A percentile compares a stretch with the other conserved stretches of the same genome.
Conservation (phyloP, 2,797 vertebrate species). For the Tolypeutes matacus region DNA sequence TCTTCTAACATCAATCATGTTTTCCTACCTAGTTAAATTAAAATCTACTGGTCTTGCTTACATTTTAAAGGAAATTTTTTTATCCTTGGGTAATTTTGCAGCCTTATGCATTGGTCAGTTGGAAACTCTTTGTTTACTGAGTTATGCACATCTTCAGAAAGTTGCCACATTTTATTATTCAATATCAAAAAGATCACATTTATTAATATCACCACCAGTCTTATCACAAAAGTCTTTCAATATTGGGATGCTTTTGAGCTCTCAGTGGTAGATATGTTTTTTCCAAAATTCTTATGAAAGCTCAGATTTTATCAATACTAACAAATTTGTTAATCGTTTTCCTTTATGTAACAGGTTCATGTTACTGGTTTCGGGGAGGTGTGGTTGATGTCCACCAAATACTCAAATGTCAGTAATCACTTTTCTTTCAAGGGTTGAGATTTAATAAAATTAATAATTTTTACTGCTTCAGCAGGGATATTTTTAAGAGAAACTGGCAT, state of each 20-base stretch:
- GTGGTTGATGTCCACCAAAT: neutral
- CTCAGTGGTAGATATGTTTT: neutral
- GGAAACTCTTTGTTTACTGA: neutral
- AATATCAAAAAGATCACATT: neutral
- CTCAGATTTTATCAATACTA: neutral
- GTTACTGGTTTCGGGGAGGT: neutral
- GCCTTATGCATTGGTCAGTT: neutral
- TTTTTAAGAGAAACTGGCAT: neutral
- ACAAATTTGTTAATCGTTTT: neutral
- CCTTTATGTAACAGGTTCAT: neutral
- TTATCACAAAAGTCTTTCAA: neutral
- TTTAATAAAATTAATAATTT: neutral
- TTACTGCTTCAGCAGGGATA: neutral
- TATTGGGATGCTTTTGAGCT: neutral
- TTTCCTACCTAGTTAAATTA: neutral
- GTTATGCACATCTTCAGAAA: neutral
- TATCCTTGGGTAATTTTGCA: neutral
- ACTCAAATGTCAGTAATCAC: neutral
- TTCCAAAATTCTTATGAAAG: neutral
- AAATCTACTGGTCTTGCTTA: neutral
- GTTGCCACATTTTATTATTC: neutral
- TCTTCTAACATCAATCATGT: neutral
- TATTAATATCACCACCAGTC: neutral
- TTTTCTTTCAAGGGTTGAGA: neutral
- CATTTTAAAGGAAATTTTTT: neutral